phyloP scores from a whole-genome alignment of 2,888 invertebrate genomes.

The Pherbina coryleti region DNA sequence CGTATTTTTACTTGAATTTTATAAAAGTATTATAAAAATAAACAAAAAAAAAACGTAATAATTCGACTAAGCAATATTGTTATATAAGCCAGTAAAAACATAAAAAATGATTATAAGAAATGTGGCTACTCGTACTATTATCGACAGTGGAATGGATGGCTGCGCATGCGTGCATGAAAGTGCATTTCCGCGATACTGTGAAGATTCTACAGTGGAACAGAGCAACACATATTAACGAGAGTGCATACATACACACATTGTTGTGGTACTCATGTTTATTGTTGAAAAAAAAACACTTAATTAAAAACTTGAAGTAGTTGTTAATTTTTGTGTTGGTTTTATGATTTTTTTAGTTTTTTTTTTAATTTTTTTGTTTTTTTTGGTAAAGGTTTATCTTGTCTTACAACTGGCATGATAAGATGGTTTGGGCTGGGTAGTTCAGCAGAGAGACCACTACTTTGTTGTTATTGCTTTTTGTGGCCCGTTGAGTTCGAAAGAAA shows the following conservation, averaged over 20 bases:
- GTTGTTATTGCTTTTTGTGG: constrained; percentile 42
- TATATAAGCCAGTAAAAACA: background rate
- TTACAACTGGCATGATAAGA: too few relatives aligned
- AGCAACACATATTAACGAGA: background rate
- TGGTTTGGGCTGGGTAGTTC: too few relatives aligned
- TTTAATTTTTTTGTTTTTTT: background rate
- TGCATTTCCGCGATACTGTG: constrained; percentile 56
- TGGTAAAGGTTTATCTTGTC: too few relatives aligned
- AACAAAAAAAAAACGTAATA: background rate
- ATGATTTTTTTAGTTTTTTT: background rate
- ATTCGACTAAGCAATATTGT: background rate
- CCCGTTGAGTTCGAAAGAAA: constrained; percentile 48
- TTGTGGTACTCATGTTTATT: background rate
- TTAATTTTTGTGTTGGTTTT: background rate
- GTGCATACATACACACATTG: constrained; percentile 14
- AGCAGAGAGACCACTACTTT: background rate
- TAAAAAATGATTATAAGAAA: background rate
- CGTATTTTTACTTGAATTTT: background rate
- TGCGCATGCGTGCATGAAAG: constrained; percentile 52
- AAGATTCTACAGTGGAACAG: constrained; percentile 29
- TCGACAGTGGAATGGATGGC: background rate
- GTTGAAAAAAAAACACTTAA: background rate
- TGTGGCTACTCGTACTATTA: background rate
- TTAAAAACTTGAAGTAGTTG: background rate
- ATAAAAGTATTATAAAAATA: background rate